Percentiles rank a stretch among this genome's conserved stretches.
Evolutionary conservation across 2,113 vertebrate genomes (phyloP).

Genomic region (Pomatostomus ruficeps): DNA sequence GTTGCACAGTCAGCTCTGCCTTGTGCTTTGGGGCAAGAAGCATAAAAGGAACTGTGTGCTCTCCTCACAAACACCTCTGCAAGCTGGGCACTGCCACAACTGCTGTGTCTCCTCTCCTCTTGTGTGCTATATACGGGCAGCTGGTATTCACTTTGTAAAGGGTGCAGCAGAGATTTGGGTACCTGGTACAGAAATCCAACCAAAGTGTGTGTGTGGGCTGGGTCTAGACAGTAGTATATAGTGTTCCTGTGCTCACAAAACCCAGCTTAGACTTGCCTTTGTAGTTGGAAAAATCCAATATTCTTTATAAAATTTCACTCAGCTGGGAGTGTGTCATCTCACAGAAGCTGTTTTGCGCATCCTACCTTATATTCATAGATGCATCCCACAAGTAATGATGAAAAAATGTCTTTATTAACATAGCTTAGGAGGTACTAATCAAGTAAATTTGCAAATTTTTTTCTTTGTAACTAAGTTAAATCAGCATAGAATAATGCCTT

Average conservation of each 20-base stretch:
- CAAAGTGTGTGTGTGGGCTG: fast-evolving
- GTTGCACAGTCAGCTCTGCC: background rate
- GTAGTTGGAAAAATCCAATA: background rate
- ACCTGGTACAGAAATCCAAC: background rate
- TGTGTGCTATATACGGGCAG: fast-evolving
- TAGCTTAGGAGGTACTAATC: background rate
- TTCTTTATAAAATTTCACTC: background rate
- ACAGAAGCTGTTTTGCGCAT: background rate
- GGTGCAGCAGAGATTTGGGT: background rate
- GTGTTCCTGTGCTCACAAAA: background rate
- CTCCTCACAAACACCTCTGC: background rate
- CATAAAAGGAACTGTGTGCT: fast-evolving
- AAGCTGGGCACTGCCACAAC: background rate
- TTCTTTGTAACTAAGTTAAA: background rate
- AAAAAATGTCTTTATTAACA: background rate
- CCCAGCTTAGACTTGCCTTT: background rate
- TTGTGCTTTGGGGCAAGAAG: fast-evolving
- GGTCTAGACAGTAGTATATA: background rate
- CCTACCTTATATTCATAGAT: background rate
- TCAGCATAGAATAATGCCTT: background rate
- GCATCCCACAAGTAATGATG: background rate
- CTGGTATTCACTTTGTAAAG: background rate
- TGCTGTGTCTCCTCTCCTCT: background rate
- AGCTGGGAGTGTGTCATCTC: background rate
- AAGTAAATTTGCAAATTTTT: background rate